Evolutionary conservation across 2,797 vertebrate genomes (phyloP), one percentile per base, ranked within the genome.

Genomic region (Myripristis jacobus): DNA sequence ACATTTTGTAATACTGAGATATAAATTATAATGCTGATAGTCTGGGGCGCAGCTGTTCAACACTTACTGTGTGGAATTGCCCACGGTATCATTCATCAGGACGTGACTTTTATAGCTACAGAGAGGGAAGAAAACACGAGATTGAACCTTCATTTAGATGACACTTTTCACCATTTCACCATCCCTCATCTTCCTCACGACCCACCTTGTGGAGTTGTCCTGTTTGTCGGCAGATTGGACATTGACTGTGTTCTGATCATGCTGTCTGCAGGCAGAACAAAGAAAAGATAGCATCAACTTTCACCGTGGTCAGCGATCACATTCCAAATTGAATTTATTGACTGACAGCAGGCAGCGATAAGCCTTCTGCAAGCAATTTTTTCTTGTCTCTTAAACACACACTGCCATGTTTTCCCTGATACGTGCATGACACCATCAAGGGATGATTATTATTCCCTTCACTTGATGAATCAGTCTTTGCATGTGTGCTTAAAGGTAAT

Each of bases 121-220:
- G 11, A 24, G 47, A 21, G 48, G 9, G 21, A 2, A 34, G 29
- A 36, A n/a, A 21, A 36, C 15, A 25, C 6, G 12, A 15, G 18
- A 55, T 12, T 31, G 31, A 36, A 25, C 6, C 41, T 54, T 47
- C 27, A 15, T 15, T 52, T 25, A 27, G 6, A 27, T 18, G 27
- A 27, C 6, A 38, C 6, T 24, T 5, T 12, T 31, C 43, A 6
- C 21, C 44, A 44, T 44, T 31, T 18, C 25, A 29, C 9, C 38
- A 21, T 6, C n/a, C 13, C 21, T n/a, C 10, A 36, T 9, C 36
- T 22, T 24, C 19, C 12, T 27, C 34, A n/a, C 31, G 24, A 75
- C 75, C 73, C 54, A 81, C 82, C 38, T 15, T 63, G 75, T 77
- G 25, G 57, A 18, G 38, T 72, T 75, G 15, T 10, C 3, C 12